phyloP scores from a whole-genome alignment of 2,113 vertebrate genomes.

The Catharus minimus region DNA sequence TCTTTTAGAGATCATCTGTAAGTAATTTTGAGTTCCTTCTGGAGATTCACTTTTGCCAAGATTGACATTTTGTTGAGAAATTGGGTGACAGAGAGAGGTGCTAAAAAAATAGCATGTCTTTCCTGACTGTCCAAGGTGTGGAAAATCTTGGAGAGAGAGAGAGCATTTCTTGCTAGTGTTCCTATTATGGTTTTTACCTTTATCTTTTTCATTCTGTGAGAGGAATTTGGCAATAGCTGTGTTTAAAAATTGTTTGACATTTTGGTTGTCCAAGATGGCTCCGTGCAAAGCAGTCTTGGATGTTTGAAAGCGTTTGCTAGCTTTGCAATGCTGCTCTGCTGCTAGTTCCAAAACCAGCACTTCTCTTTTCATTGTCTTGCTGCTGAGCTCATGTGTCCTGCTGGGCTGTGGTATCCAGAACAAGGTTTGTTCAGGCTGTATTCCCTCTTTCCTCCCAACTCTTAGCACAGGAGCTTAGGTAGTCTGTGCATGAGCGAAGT shows the following conservation, averaged over 20 bases:
- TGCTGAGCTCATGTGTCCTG: fast-evolving
- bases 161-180: neutral
- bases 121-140: neutral
- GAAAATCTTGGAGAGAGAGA: neutral
- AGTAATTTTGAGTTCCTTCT: neutral
- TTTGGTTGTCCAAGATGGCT: neutral
- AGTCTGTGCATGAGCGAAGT: neutral
- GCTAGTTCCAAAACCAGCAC: neutral
- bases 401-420: too few species aligned
- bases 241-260: neutral
- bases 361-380: neutral
- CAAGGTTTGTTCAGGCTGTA: neutral
- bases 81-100: neutral
- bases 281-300: neutral
- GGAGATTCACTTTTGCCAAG: neutral
- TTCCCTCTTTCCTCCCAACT: neutral
- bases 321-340: neutral
- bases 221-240: neutral
- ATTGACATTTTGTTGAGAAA: neutral
- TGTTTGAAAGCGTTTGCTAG: neutral
- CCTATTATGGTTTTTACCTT: neutral
- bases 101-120: neutral
- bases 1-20: neutral
- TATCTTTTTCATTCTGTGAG: neutral
- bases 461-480: neutral